Percentiles rank a stretch among this genome's conserved stretches.
Conservation (phyloP, 2,113 vertebrate genomes). For the Sminthopsis crassicaudata region DNA sequence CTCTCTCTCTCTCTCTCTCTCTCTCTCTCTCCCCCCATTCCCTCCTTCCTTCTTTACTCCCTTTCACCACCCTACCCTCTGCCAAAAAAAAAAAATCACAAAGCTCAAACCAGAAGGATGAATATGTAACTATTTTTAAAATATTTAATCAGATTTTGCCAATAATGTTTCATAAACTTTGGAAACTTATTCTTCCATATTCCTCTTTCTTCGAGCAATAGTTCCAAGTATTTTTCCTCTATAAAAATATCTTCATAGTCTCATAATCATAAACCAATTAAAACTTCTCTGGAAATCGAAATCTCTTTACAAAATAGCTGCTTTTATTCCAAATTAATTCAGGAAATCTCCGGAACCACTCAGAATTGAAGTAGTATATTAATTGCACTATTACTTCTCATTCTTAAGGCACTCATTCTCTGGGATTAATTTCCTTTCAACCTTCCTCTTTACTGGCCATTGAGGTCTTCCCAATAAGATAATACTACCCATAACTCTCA, state of each 20-base stretch:
- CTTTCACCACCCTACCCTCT: neutral
- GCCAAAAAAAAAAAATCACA: neutral
- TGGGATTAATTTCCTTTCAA: neutral
- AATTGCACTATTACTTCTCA: neutral
- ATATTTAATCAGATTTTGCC: neutral
- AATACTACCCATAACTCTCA: neutral
- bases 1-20: neutral
- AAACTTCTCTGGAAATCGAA: neutral
- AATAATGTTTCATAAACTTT: neutral
- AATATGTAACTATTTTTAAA: neutral
- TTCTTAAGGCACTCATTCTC: neutral
- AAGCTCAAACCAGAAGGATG: neutral
- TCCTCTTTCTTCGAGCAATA: neutral
- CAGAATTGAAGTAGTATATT: neutral
- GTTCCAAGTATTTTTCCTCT: neutral
- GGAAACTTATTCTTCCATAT: neutral
- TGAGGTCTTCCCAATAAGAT: neutral
- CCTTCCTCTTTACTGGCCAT: neutral
- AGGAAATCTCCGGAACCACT: neutral
- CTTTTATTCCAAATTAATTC: neutral
- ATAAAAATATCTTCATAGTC: neutral
- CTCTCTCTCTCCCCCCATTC: neutral
- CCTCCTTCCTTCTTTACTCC: neutral
- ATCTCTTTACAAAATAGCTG: neutral
- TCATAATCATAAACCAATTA: neutral